These are phyloP conservation scores for Mesocricetus auratus DNA, from an alignment of 2,113 vertebrate genomes.

Conservation along the genomic window DNA sequence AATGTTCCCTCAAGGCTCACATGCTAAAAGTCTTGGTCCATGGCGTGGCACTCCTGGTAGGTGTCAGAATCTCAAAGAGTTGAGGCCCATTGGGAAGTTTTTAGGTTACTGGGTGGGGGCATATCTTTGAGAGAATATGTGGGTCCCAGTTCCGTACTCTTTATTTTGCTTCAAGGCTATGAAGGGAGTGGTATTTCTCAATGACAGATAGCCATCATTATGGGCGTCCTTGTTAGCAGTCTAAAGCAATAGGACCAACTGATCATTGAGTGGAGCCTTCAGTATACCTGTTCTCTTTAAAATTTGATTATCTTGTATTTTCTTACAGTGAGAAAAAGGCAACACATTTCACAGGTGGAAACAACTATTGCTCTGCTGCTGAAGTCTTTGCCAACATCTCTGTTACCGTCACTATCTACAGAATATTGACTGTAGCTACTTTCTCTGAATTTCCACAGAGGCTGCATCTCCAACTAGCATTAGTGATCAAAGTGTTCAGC, in stretches of 20 bases:
- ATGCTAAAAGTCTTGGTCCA: not conserved
- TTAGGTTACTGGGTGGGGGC: not conserved
- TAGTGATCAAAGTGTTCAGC: not conserved
- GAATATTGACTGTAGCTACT: not conserved
- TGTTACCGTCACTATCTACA: not conserved
- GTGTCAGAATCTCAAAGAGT: not conserved
- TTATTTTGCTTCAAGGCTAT: not conserved
- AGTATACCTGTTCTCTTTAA: not conserved
- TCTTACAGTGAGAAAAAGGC: not conserved
- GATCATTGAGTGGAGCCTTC: not conserved
- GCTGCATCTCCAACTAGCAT: conserved; percentile 26
- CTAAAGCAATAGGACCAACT: not conserved
- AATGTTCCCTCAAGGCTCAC: not conserved
- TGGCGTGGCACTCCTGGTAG: not conserved
- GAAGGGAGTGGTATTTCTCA: not conserved
- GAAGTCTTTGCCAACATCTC: not conserved
- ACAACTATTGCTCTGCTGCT: not conserved
- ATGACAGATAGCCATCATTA: not conserved
- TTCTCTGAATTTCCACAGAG: not conserved
- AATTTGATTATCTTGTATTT: not conserved
- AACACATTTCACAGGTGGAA: not conserved
- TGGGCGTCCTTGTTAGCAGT: not conserved
- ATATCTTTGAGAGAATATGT: not conserved
- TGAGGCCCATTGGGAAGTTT: not conserved
- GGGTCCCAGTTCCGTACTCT: not conserved